Evolutionary conservation across 2,113 vertebrate species (phyloP).

Genomic region (Calypte anna): DNA sequence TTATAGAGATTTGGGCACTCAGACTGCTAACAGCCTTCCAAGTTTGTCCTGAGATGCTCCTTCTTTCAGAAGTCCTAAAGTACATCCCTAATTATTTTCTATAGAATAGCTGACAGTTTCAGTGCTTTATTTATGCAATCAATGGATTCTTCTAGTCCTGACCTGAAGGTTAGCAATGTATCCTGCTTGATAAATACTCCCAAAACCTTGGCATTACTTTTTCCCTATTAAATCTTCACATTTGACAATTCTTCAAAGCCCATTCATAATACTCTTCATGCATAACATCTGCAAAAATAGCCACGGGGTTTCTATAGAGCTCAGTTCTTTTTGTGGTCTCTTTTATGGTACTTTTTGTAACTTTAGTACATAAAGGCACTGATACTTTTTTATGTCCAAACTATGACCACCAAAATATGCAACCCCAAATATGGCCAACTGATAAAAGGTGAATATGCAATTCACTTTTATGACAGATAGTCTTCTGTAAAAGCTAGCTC

Average conservation of each 20-base stretch:
- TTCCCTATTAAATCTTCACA: neutral
- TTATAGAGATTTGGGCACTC: conserved; percentile 13
- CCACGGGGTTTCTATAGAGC: neutral
- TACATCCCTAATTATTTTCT: neutral
- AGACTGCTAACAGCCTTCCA: neutral
- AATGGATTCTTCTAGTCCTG: neutral
- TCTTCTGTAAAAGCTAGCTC: neutral
- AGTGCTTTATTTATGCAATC: neutral
- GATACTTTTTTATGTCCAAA: neutral
- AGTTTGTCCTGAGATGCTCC: neutral
- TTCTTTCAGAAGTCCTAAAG: neutral
- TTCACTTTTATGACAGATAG: neutral
- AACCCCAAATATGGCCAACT: neutral
- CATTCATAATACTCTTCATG: neutral
- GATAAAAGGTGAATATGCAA: neutral
- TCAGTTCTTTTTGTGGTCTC: neutral
- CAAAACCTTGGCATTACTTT: neutral
- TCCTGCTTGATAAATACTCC: neutral
- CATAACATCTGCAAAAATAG: neutral
- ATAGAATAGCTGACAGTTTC: neutral
- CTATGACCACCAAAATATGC: neutral
- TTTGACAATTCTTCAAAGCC: neutral
- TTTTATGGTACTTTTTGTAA: neutral
- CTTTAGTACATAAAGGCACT: neutral
- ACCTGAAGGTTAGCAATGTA: neutral